Conservation (phyloP, 2,797 vertebrate genomes). For the Gambelia wislizenii region DNA sequence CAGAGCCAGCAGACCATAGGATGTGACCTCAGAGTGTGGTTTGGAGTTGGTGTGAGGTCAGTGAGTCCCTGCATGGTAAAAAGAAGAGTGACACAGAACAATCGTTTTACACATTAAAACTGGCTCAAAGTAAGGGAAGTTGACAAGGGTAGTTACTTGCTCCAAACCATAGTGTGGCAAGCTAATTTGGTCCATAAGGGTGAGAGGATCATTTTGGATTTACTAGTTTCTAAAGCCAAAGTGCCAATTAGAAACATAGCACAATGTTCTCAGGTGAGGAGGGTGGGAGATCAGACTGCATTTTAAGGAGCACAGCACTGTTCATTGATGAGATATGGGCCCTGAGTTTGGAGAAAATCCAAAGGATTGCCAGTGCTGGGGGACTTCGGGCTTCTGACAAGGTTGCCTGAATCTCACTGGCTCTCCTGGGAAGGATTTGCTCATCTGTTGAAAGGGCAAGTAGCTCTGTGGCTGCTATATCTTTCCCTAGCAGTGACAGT, state of each 20-base stretch:
- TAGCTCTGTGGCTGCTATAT: neutral
- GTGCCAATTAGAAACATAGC: too few relatives aligned
- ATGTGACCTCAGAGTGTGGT: slow-evolving; percentile 80
- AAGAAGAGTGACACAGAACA: neutral
- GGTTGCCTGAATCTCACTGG: neutral
- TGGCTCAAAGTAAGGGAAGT: neutral
- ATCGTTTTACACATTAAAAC: neutral
- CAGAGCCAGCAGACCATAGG: slow-evolving; percentile 82
- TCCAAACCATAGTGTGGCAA: neutral
- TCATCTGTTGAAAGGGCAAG: slow-evolving; percentile 67
- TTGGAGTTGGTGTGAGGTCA: slow-evolving; percentile 70
- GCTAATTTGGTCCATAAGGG: neutral
- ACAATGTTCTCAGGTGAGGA: neutral
- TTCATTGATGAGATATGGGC: too few relatives aligned
- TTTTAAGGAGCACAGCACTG: neutral
- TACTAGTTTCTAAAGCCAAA: too few relatives aligned
- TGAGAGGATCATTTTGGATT: too few relatives aligned
- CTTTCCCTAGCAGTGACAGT: slow-evolving; percentile 72
- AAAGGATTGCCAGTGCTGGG: neutral
- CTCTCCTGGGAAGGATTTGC: neutral
- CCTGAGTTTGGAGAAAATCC: neutral
- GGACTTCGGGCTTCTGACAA: neutral
- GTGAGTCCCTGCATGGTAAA: slow-evolving; percentile 61
- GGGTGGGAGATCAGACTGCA: neutral
- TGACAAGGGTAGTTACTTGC: neutral